A percentile compares a stretch with the other conserved stretches of the same genome.
phyloP scores from a whole-genome alignment of 2,113 vertebrate species.

The Eptatretus burgeri region DNA sequence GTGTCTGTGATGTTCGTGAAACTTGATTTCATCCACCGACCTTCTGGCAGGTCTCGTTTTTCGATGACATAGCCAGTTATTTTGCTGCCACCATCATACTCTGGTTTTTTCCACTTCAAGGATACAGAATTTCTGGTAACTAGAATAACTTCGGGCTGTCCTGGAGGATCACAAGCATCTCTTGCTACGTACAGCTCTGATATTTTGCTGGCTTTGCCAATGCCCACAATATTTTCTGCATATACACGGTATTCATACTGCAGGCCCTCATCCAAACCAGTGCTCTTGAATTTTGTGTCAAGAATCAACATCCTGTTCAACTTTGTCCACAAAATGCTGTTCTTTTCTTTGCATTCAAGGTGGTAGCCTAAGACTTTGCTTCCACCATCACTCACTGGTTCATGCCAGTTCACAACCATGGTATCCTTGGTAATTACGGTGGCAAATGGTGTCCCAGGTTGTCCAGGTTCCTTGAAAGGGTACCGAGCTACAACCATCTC shows the following conservation, averaged over 20 bases:
- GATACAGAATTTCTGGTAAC: slow-evolving; percentile 58
- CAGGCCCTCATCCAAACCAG: slow-evolving; percentile 63
- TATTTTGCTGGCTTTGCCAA: slow-evolving; percentile 67
- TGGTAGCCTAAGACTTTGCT: slow-evolving; percentile 66
- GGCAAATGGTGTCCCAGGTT: slow-evolving; percentile 73
- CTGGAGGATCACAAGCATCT: slow-evolving; percentile 77
- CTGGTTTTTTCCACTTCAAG: slow-evolving; percentile 71
- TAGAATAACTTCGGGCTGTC: slow-evolving; percentile 50
- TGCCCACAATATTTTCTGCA: slow-evolving; percentile 86
- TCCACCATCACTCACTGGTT: slow-evolving; percentile 68
- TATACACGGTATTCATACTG: slow-evolving; percentile 83
- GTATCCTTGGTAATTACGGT: slow-evolving; percentile 45
- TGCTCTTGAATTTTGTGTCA: slow-evolving; percentile 48
- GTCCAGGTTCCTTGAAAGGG: slow-evolving; percentile 79
- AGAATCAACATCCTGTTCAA: slow-evolving; percentile 70
- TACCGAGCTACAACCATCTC: slow-evolving; percentile 48
- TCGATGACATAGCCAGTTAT: slow-evolving; percentile 81
- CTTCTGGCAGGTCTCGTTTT: slow-evolving; percentile 79
- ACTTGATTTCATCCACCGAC: slow-evolving; percentile 81
- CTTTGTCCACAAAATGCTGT: slow-evolving; percentile 83
- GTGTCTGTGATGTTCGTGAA: slow-evolving; percentile 92
- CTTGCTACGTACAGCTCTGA: slow-evolving; percentile 75
- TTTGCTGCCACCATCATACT: slow-evolving; percentile 77
- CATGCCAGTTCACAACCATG: slow-evolving; percentile 75
- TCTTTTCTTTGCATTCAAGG: slow-evolving; percentile 81